Evolutionary conservation across 2,888 invertebrate species (phyloP), one percentile per base, ranked within the genome.

Genomic region (Ochropleura plecta): DNA sequence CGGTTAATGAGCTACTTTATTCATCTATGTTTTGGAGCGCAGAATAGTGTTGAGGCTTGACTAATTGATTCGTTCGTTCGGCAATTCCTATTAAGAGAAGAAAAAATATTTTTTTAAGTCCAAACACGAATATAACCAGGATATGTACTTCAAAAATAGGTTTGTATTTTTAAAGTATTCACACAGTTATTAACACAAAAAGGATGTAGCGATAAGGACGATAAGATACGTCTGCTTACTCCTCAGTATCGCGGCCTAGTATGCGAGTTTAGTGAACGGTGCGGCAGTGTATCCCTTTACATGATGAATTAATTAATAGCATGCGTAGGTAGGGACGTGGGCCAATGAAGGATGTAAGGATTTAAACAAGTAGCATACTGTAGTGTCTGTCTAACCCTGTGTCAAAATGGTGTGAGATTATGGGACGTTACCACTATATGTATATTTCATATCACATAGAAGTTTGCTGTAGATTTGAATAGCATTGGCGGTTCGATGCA

Each of bases 201-300:
- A 79, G 81, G 79, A 83, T 73, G 65, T 63, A 9, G 60, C 30
- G 83, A 83, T 83, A 80, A 68, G n/a, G 10, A 0, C 20, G 80
- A 81, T 83, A 79, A 80, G 81, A 81, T 81, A 78, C 63, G 51
- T 48, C 18, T 57, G 49, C 20, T 81, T 53, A 65, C 48, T 55
- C 67, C 49, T 62, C 48, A 67, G 10, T 53, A 70, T 62, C 49
- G 68, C 79, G 79, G 69, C 73, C 83, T 78, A 69, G 60, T 66
- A 60, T 44, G 12, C 49, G 46, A 55, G 49, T 65, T 59, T 40
- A 57, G 40, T 59, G 5, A 16, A 30, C 55, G 20, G 44, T 55
- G 51, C 16, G 53, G 7, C 12, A 10, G 10, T 42, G 18, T 62
- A 16, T 77, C 49, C 68, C 30, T 74, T 42, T 57, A 51, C 18